Evolutionary conservation across 2,888 invertebrate species (phyloP).

Genomic region (Nipponacmea schrenckii): DNA sequence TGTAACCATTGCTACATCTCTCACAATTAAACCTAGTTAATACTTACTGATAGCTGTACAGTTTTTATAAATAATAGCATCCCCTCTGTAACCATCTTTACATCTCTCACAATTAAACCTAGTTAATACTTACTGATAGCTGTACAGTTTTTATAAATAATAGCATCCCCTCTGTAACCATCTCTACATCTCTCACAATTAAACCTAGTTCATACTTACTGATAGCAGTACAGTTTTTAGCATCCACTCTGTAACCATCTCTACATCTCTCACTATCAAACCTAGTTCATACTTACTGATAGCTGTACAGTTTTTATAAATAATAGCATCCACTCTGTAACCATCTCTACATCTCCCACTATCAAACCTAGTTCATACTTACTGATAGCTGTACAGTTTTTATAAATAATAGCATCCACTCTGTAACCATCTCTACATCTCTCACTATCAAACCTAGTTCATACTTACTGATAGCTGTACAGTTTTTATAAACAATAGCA

Average conservation of each 20-base stretch:
- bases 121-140: constrained; percentile 38
- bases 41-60: constrained; percentile 39
- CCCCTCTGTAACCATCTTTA: constrained; percentile 47
- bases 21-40: constrained; percentile 42
- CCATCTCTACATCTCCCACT: constrained; percentile 54
- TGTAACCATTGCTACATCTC: constrained; percentile 46
- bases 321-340: constrained; percentile 48
- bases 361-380: constrained; percentile 47
- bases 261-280: no score
- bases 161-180: constrained; percentile 53
- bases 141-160: constrained; percentile 49
- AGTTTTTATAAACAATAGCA: constrained; percentile 38
- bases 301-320: constrained; percentile 39
- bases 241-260: no score
- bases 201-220: no score
- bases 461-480: constrained; percentile 37
- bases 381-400: constrained; percentile 40
- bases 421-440: constrained; percentile 49
- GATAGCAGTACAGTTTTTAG: no score
- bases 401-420: constrained; percentile 43
- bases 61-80: constrained; percentile 39
- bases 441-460: no score
- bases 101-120: constrained; percentile 58
- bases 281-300: constrained; percentile 28
- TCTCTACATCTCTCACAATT: constrained; percentile 52